phyloP scores from a whole-genome alignment of 1,140 invertebrate species.

The Trypoxylus dichotomus region DNA sequence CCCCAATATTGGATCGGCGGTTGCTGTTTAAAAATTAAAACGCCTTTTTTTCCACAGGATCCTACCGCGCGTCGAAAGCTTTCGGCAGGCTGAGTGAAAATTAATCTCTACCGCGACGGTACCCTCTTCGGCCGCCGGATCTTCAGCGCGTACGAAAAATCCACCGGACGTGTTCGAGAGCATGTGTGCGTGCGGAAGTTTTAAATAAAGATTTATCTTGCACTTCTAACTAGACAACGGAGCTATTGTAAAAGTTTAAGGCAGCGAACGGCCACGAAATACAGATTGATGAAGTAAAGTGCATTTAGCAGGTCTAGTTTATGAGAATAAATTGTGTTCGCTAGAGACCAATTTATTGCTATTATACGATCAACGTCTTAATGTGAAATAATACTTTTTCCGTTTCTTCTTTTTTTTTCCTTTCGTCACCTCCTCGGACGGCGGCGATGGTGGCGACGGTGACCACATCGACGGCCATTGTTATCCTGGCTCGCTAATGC shows the following conservation, averaged over 20 bases:
- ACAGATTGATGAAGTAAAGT: slow-evolving; percentile 41
- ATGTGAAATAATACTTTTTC: slow-evolving; percentile 28
- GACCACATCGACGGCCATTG: no score
- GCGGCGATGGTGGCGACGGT: not conserved
- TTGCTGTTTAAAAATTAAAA: not conserved
- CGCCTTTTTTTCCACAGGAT: not conserved
- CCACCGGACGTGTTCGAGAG: not conserved
- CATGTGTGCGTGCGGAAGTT: not conserved
- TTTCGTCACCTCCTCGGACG: not conserved
- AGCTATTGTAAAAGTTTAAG: slow-evolving; percentile 32
- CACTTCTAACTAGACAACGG: not conserved
- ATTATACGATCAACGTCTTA: slow-evolving; percentile 34
- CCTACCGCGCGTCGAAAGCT: not conserved
- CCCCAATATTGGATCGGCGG: not conserved
- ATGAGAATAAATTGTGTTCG: slow-evolving; percentile 40
- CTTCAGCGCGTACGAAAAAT: not conserved
- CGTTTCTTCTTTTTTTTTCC: not conserved
- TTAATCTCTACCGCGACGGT: not conserved
- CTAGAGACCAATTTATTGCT: slow-evolving; percentile 39
- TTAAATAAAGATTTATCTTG: slow-evolving; percentile 26
- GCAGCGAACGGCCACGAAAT: slow-evolving; percentile 31
- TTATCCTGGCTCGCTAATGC: not conserved
- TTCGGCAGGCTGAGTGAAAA: not conserved
- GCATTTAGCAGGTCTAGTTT: slow-evolving; percentile 38
- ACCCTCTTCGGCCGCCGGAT: not conserved